Base-by-base conservation (phyloP, 2,113 vertebrate species). In the Thamnophis sirtalis region DNA sequence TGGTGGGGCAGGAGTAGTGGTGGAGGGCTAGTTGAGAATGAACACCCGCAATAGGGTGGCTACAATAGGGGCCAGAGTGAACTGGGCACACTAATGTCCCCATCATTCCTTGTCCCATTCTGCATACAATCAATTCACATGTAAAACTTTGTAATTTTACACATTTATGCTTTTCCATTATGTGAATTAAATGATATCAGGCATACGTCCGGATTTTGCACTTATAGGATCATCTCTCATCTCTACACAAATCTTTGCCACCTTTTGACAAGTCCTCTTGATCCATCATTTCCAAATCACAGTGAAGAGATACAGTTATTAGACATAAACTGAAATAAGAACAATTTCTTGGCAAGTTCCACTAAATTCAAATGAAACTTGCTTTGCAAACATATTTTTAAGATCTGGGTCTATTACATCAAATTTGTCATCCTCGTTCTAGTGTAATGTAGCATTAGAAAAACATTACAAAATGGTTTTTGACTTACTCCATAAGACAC, bases 401-500 rank as follows among this genome's bases (percentile, higher is more conserved):
- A 38, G 38, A 89, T 0, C 0, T 17, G 84, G 3, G 9, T n/a
- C n/a, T 4, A 84, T 55, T 89, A 88, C 21, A 91, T 33, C 15
- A 33, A 55, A 24, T 86, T 26, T 2, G 0, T 0, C n/a, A 15
- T 13, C 85, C 91, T 60, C 88, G 80, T 54, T 93, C 85, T 89
- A 68, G 60, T 1, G 0, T 15, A 55, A 49, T 43, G 33, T 68
- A 90, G 33, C 48, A 85, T 38, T 38, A 60, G 80, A 17, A 89
- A 0, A 10, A 1, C 0, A 49, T 91, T 9, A 0, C 0, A 0
- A n/a, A 53, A 22, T 2, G 1, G 1, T 38, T 89, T 92, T 92
- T 15, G 53, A 5, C 97, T 97, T 97, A 98, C 97, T 8, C 97
- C 97, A 87, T 97, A 97, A 95, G 96, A 97, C 93, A 97, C 94